Evolutionary conservation across 2,888 invertebrate species (phyloP), one percentile per base, ranked within the genome.

Genomic region (Antitype chi): DNA sequence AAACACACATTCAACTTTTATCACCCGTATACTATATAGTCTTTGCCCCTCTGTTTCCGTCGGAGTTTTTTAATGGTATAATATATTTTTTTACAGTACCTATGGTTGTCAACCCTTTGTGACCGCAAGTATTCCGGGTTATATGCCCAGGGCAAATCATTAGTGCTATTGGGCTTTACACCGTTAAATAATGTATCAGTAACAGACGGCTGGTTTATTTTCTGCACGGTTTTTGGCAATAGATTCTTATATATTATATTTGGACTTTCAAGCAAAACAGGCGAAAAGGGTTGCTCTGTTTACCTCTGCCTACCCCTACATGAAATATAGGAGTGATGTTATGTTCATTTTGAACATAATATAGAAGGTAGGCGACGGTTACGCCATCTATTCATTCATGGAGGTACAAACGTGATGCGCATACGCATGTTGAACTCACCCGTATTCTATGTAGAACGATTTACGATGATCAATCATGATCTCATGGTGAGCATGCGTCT

Each of bases 311-410:
- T 64, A 43, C n/a, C 5, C n/a, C 17, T 25, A 20, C n/a, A 2
- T 20, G 25, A 17, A 25, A 43, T 25, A 25, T 11, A 32, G 43
- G 5, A 38, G 15, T 64, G 6, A n/a, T 63, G 9, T 23, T 32
- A 32, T 23, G 11, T 60, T 60, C 32, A 6, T 2, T n/a, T 67
- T 20, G 4, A 13, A 47, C 8, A 20, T 49, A 52, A 1, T n/a
- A n/a, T n/a, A 15, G n/a, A 25, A 25, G 28, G 17, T 28, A 11
- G 9, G 57, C 38, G 49, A 74, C 6, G 25, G 59, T 25, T 38
- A 49, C 74, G 49, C 59, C 59, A 74, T 52, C 76, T 74, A 13
- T 52, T 4, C 4, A 17, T 20, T 28, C 15, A 43, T 62, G n/a
- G 52, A n/a, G 9, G n/a, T 23, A 74, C 52, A 43, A 43, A 52